phyloP scores from a whole-genome alignment of 2,113 vertebrate genomes.

The Podarcis raffonei region DNA sequence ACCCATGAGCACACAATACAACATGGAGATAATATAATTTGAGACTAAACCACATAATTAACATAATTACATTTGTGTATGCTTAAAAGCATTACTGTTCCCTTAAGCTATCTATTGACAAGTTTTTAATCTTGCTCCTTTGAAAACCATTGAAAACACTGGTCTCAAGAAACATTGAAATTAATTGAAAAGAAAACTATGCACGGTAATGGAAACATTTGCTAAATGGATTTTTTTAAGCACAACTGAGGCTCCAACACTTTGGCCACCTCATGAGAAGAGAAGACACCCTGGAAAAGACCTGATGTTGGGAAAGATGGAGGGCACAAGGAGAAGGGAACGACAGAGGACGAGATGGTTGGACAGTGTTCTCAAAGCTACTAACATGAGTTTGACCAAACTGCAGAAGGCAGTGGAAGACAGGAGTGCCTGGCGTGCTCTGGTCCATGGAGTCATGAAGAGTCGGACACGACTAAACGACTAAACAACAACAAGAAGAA shows the following conservation, averaged over 20 bases:
- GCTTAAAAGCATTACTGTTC: not conserved
- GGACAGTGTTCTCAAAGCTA: no score
- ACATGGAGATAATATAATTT: constrained; percentile 41
- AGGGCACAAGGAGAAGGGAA: no score
- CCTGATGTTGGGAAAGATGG: no score
- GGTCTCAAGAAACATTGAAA: not conserved
- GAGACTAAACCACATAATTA: constrained; percentile 47
- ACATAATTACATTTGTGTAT: constrained; percentile 12
- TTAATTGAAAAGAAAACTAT: not conserved
- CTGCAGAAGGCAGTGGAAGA: no score
- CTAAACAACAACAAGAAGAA: no score
- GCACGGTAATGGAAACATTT: not conserved
- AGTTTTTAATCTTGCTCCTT: not conserved
- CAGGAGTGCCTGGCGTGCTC: no score
- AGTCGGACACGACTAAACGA: no score
- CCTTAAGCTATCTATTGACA: not conserved
- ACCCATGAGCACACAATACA: constrained; percentile 9
- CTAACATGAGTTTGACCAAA: no score
- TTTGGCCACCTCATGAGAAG: no score
- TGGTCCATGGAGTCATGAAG: no score
- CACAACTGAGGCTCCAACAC: not conserved
- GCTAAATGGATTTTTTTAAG: not conserved
- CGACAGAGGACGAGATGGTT: no score
- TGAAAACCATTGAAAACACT: not conserved
- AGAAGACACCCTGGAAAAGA: no score